Conservation (phyloP, 2,797 vertebrate genomes). For the Notamacropus eugenii region DNA sequence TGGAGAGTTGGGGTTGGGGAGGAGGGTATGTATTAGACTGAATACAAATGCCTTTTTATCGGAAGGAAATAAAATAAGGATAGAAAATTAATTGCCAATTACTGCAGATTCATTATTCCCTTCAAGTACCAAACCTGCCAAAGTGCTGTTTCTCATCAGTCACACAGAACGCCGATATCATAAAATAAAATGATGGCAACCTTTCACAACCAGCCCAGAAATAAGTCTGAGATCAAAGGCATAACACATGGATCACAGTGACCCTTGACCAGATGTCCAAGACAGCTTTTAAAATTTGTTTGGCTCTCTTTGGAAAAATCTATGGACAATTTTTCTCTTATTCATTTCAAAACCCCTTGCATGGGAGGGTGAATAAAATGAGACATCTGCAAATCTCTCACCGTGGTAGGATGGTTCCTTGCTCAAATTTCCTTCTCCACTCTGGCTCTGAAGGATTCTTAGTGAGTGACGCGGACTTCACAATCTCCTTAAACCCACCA, state of each 20-base stretch:
- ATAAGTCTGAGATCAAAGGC: conserved; percentile 64
- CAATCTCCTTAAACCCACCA: conserved; percentile 52
- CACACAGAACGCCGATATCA: conserved; percentile 28
- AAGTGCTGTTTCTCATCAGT: conserved; percentile 62
- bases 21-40: conserved; percentile 43
- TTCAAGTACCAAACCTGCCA: conserved; percentile 44
- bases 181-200: conserved; percentile 33
- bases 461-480: conserved; percentile 57
- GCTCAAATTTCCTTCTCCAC: conserved; percentile 50
- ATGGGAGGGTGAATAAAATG: conserved; percentile 72
- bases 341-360: conserved; percentile 59
- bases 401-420: conserved; percentile 11
- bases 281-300: conserved; percentile 67
- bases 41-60: conserved; percentile 71
- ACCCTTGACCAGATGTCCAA: conserved; percentile 59
- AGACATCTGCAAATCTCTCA: conserved; percentile 60
- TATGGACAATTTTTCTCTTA: conserved; percentile 45
- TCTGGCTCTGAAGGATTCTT: conserved; percentile 42
- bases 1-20: not conserved
- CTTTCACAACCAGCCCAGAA: conserved; percentile 44
- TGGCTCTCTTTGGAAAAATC: conserved; percentile 68
- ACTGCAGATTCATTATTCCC: conserved; percentile 60
- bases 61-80: conserved; percentile 69
- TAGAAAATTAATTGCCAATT: conserved; percentile 67
- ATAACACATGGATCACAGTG: conserved; percentile 38